Conservation (phyloP, 2,888 invertebrate genomes). For the Drosophila atroscutellata region DNA sequence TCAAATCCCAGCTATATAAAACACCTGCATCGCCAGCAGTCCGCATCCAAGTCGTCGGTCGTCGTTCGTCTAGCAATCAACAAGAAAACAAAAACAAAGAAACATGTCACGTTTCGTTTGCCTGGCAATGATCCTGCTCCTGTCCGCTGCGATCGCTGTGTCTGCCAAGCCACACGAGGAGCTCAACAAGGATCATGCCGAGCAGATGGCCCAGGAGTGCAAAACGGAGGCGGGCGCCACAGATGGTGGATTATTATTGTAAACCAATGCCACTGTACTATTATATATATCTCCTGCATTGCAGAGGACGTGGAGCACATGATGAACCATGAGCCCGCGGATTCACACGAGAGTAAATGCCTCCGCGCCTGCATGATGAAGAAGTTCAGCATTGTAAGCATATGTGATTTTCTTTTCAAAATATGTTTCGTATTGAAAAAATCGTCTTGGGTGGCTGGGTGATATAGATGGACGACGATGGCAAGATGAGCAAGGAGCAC, state of each 20-base stretch:
- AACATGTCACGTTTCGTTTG: conserved; percentile 61
- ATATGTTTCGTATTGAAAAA: conserved; percentile 6
- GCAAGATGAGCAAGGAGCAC: conserved; percentile 75
- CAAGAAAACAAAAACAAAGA: background rate
- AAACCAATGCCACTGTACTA: background rate
- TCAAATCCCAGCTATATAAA: conserved; percentile 55
- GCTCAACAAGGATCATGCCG: conserved; percentile 64
- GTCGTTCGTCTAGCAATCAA: conserved; percentile 22
- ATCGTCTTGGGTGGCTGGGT: background rate
- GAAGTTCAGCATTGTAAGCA: conserved; percentile 80
- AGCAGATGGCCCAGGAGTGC: conserved; percentile 71
- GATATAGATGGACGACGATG: conserved; percentile 75
- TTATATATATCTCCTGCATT: background rate
- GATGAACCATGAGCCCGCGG: conserved; percentile 69
- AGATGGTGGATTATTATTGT: conserved; percentile 70
- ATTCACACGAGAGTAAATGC: conserved; percentile 80
- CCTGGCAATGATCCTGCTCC: conserved; percentile 35
- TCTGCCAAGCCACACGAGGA: conserved; percentile 63
- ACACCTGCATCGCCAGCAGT: conserved; percentile 22
- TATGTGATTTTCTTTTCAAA: background rate
- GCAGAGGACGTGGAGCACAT: conserved; percentile 80
- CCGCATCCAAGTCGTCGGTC: conserved; percentile 45
- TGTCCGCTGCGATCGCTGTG: conserved; percentile 22
- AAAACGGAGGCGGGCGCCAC: conserved; percentile 79
- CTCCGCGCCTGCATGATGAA: conserved; percentile 82